phyloP scores from a whole-genome alignment of 1,140 invertebrate genomes.

The Drosophila grimshawi region DNA sequence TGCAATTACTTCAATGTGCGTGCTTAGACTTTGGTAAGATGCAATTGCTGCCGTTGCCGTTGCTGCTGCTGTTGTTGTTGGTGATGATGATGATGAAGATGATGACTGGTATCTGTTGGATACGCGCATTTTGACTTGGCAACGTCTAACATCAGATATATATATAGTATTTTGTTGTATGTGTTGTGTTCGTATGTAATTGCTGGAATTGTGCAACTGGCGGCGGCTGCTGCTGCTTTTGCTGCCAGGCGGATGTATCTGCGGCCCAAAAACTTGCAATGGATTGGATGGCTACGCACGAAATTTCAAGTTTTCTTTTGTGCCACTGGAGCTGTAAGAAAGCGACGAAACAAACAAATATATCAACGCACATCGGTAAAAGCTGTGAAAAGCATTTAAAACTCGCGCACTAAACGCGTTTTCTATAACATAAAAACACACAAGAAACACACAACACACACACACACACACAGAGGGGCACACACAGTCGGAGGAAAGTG shows the following conservation, averaged over 20 bases:
- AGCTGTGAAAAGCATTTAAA: slow-evolving; percentile 71
- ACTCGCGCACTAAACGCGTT: slow-evolving; percentile 52
- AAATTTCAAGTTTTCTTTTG: slow-evolving; percentile 79
- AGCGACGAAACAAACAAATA: slow-evolving; percentile 52
- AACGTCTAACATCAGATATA: slow-evolving; percentile 45
- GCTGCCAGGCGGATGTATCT: slow-evolving; percentile 63
- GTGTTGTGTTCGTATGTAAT: not conserved
- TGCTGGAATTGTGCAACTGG: slow-evolving; percentile 67
- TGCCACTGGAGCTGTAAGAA: slow-evolving; percentile 64
- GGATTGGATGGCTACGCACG: slow-evolving; percentile 42
- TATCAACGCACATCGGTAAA: slow-evolving; percentile 36
- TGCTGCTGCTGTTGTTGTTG: slow-evolving; percentile 15
- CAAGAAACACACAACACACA: not conserved
- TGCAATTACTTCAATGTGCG: slow-evolving; percentile 77
- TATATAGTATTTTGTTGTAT: slow-evolving; percentile 27
- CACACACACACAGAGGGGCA: not conserved
- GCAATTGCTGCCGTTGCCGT: slow-evolving; percentile 48
- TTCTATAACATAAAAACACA: slow-evolving; percentile 35
- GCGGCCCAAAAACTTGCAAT: slow-evolving; percentile 69
- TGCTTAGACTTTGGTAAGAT: slow-evolving; percentile 70
- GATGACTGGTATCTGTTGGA: slow-evolving; percentile 68
- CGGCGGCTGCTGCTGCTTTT: slow-evolving; percentile 14
- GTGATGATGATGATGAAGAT: slow-evolving; percentile 42
- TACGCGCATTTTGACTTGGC: slow-evolving; percentile 73
- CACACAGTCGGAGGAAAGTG: slow-evolving; percentile 64